Evolutionary conservation across 2,888 invertebrate genomes (phyloP).

Genomic region (Meiosimyza platycephala): DNA sequence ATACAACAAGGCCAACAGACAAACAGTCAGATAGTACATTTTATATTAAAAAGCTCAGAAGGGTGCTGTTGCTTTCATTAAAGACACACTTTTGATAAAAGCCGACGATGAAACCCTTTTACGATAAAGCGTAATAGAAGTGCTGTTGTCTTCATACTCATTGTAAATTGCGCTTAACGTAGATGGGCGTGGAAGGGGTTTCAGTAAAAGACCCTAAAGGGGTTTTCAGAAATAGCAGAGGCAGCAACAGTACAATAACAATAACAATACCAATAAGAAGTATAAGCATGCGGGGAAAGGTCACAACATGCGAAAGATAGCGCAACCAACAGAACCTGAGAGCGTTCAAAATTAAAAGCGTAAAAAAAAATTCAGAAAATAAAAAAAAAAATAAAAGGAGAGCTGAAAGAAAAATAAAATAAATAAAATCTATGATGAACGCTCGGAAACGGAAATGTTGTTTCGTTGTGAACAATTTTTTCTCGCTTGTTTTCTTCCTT

Average conservation of each 20-base stretch:
- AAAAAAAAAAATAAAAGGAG: constrained; percentile 8
- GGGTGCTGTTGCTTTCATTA: background rate
- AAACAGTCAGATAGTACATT: no score
- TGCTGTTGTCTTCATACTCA: background rate
- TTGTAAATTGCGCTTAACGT: background rate
- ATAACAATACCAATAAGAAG: background rate
- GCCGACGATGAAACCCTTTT: constrained; percentile 9
- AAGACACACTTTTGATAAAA: constrained; percentile 7
- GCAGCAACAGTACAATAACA: constrained; percentile 50
- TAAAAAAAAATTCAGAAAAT: no score
- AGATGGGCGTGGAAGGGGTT: background rate
- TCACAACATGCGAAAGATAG: no score
- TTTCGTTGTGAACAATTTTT: background rate
- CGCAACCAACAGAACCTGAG: no score
- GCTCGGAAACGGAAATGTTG: constrained; percentile 48
- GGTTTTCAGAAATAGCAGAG: constrained; percentile 34
- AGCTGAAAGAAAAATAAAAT: constrained; percentile 34
- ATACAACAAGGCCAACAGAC: no score
- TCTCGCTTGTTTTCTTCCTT: constrained; percentile 1
- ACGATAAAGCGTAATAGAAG: background rate
- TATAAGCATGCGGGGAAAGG: no score
- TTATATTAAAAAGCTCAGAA: background rate
- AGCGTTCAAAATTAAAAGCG: no score
- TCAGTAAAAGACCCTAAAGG: constrained; percentile 52
- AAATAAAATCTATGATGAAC: constrained; percentile 33